Evolutionary conservation across 2,888 invertebrate species (phyloP), one percentile per base, ranked within the genome.

Genomic region (Acronicta aceris): DNA sequence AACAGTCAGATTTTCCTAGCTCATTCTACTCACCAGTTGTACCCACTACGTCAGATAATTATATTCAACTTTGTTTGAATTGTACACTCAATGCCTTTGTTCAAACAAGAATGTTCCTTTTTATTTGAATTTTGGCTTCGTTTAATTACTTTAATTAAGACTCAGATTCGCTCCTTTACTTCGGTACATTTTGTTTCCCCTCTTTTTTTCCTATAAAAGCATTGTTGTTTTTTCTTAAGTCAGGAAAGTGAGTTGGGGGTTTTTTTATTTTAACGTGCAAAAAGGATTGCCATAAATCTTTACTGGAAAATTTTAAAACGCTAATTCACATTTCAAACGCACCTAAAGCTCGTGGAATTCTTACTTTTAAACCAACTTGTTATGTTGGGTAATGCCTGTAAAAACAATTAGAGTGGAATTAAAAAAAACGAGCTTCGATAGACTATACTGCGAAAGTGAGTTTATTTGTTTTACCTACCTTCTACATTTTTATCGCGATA

Each of bases 61-160:
- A 65, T 60, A 63, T 77, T 69, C 30, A 74, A 70, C 58, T 65
- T 58, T 54, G 59, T 52, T 55, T 48, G 62, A 74, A 71, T 53
- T 53, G 47, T 58, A 64, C 59, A 48, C 60, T 71, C 59, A 52
- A 70, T 74, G 53, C 61, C 54, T 57, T 61, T 60, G 63, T 60
- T 49, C 59, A 47, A 43, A 59, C 76, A 58, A 68, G 61, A 63
- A 51, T 60, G 64, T 57, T 47, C 65, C 58, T 63, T 72, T 72
- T 71, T 72, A 72, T 72, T 79, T 71, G 60, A 69, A 68, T 74
- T 70, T 61, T n/a, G 52, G 50, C 60, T 48, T 47, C 53, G 43
- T 59, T 59, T 79, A 77, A 77, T 79, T 69, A 69, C 64, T 72
- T 77, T 75, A 77, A 78, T 79, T 69, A 72, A 71, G 68, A 52